Evolutionary conservation across 2,888 invertebrate species (phyloP), one percentile per base, ranked within the genome.

Genomic region (Hedychridium roseum): DNA sequence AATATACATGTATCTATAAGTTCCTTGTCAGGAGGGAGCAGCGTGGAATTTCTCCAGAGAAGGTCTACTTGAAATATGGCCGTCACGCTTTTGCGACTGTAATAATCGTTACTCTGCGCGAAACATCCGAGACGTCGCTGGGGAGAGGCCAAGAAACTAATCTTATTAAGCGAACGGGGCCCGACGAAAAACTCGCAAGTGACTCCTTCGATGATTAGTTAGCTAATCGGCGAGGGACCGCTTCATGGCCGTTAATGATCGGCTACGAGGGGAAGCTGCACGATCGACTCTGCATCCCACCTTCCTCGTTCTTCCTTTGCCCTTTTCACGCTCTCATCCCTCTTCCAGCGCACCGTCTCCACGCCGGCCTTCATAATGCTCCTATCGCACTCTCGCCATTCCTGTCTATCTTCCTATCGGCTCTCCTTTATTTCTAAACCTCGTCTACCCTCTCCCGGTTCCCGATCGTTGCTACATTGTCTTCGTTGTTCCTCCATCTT

Each of bases 181-280:
- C 28, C 28, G 51, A 28, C 38, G 17, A 21, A 44, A 27, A 31
- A 26, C n/a, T 26, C 27, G 23, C 23, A 18, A 37, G 30, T 31
- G 48, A 48, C 32, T 32, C 34, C 28, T 17, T 18, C 11, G 31
- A 38, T 51, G 40, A 47, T 58, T 43, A 46, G 34, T 31, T 27
- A 32, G 46, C 47, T 50, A 42, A 59, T 49, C 49, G 43, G 12
- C 14, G 30, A 41, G 28, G n/a, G 17, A 16, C 30, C 34, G 44
- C 27, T 45, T 54, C 34, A 32, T 31, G 37, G 14, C 34, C 39
- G 27, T 49, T 59, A 62, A 61, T 53, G 44, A 50, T 39, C 23
- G 39, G 45, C 36, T 28, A 20, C n/a, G 41, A 12, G 23, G 28
- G 16, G 15, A 42, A 35, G 35, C 26, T 21, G 30, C n/a, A n/a